Conservation (phyloP, 2,113 vertebrate species). For the Brachyhypopomus gauderio region DNA sequence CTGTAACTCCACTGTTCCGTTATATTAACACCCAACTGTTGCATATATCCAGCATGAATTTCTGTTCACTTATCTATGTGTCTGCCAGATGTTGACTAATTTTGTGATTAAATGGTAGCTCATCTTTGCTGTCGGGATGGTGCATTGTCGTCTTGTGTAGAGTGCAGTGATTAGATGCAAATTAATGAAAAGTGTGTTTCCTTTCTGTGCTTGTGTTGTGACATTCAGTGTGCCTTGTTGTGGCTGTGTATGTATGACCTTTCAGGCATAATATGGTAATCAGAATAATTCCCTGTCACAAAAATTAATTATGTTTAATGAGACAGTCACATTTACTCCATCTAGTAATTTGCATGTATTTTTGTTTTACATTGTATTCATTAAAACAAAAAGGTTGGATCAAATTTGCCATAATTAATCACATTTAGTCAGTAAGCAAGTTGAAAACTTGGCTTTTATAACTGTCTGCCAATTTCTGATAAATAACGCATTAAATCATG, state of each 20-base stretch:
- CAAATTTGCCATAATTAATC: slow-evolving; percentile 26
- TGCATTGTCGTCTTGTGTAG: slow-evolving; percentile 2
- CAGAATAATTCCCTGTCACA: slow-evolving; percentile 46
- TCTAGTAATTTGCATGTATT: slow-evolving; percentile 63
- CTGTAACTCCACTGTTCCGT: not conserved
- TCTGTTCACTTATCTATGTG: slow-evolving; percentile 1
- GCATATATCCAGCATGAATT: slow-evolving; percentile 12
- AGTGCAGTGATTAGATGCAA: slow-evolving; percentile 42
- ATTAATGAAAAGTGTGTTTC: slow-evolving; percentile 37
- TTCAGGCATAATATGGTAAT: slow-evolving; percentile 20
- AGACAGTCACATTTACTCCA: slow-evolving; percentile 60
- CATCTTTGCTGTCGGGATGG: not conserved
- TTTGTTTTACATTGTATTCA: slow-evolving; percentile 53
- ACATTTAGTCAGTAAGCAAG: not conserved
- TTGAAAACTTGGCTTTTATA: not conserved
- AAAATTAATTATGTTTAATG: slow-evolving; percentile 64
- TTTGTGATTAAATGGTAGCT: slow-evolving; percentile 18
- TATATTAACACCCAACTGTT: slow-evolving; percentile 4
- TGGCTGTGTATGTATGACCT: slow-evolving; percentile 56
- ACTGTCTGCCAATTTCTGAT: slow-evolving; percentile 35
- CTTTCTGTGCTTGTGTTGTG: slow-evolving; percentile 15
- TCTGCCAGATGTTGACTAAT: slow-evolving; percentile 38
- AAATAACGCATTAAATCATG: not conserved
- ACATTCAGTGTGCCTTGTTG: slow-evolving; percentile 32
- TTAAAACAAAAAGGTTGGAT: slow-evolving; percentile 40